These are phyloP conservation scores for Allolobophora icterica DNA, from an alignment of 2,888 invertebrate genomes.

Conservation along the genomic window DNA sequence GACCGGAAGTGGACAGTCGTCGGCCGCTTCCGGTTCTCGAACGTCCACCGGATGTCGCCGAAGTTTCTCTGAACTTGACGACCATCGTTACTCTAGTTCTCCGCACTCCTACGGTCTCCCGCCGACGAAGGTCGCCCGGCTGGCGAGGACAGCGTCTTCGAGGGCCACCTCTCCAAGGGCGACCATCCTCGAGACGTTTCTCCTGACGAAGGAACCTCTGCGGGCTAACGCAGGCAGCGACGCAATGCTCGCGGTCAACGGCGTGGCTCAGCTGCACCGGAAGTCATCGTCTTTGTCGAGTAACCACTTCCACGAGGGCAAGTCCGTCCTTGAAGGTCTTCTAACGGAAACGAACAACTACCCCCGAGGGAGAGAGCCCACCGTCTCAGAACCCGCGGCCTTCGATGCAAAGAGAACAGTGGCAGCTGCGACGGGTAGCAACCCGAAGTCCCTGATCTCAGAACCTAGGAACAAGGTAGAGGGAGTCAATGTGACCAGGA, in stretches of 20 bases:
- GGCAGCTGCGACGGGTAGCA: not conserved
- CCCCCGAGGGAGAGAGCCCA: not conserved
- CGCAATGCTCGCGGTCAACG: not conserved
- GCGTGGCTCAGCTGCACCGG: not conserved
- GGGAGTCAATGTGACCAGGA: not conserved
- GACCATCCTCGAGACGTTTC: slow-evolving; percentile 2
- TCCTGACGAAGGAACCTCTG: not conserved
- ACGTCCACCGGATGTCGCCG: not conserved
- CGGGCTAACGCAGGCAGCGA: slow-evolving; percentile 25
- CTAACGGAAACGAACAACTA: slow-evolving; percentile 14
- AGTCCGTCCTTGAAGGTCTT: slow-evolving; percentile 22
- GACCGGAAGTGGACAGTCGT: not conserved
- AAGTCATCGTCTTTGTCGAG: not conserved
- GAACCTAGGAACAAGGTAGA: not conserved
- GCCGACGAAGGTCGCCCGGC: not conserved
- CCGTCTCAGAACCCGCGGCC: not conserved
- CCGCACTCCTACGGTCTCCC: not conserved
- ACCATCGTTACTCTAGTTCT: not conserved
- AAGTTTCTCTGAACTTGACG: not conserved
- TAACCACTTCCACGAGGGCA: not conserved
- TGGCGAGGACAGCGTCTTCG: not conserved
- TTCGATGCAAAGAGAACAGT: not conserved
- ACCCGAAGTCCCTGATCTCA: not conserved
- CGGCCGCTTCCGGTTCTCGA: not conserved
- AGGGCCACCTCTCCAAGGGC: not conserved